Conservation (phyloP, 1,140 invertebrate species). For the Ridgeia piscesae region DNA sequence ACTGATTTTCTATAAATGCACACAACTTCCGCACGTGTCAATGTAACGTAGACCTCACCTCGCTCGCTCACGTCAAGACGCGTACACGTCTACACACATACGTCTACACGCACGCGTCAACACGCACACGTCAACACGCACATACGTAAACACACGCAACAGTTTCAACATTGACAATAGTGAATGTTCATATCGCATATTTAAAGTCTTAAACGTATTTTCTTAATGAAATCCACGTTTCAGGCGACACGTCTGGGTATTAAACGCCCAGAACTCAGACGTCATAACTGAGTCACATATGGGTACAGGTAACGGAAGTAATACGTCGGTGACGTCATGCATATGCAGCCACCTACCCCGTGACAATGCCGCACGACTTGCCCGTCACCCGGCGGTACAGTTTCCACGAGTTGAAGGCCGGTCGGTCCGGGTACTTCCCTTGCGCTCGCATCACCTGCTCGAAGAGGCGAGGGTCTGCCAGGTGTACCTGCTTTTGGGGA, state of each 20-base stretch:
- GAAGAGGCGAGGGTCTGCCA: conserved; percentile 80
- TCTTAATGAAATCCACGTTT: too few species aligned
- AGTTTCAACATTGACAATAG: too few species aligned
- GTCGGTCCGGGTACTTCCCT: conserved; percentile 73
- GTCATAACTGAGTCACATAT: background rate
- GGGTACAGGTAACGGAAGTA: background rate
- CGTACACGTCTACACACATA: background rate
- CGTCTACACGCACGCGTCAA: background rate
- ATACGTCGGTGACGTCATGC: background rate
- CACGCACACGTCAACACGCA: too few species aligned
- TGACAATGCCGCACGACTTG: conserved; percentile 54
- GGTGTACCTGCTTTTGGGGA: conserved; percentile 71
- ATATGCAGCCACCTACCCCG: conserved; percentile 17
- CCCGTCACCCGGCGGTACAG: conserved; percentile 75
- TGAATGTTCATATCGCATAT: too few species aligned
- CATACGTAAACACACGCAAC: background rate
- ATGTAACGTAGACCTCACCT: too few species aligned
- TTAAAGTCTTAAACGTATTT: too few species aligned
- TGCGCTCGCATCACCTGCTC: conserved; percentile 71
- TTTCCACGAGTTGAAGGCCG: conserved; percentile 65
- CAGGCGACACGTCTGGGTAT: too few species aligned
- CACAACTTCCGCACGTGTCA: too few species aligned
- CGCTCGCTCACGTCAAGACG: background rate
- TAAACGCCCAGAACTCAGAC: too few species aligned
- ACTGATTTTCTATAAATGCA: too few species aligned